Evolutionary conservation across 2,888 invertebrate genomes (phyloP).

Genomic region (Antheraea assamensis): DNA sequence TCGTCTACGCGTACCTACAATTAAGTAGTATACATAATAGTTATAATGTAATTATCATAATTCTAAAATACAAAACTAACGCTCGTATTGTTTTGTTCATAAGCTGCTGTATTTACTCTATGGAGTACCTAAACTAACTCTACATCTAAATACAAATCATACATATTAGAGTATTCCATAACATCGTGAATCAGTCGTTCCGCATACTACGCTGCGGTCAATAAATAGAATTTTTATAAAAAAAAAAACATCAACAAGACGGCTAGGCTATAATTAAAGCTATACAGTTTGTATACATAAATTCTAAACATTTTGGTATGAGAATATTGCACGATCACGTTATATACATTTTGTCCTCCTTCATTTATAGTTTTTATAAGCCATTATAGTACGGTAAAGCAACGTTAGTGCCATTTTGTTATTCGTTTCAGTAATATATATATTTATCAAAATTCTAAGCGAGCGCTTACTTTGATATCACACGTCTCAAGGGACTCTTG

Average conservation of each 20-base stretch:
- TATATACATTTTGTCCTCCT: constrained; percentile 52
- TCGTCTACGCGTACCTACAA: not conserved
- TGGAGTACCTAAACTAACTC: not conserved
- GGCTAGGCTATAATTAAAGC: constrained; percentile 79
- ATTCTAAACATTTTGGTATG: constrained; percentile 76
- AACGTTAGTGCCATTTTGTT: constrained; percentile 50
- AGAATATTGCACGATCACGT: constrained; percentile 78
- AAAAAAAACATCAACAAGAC: constrained; percentile 82
- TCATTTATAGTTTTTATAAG: constrained; percentile 44
- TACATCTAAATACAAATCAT: constrained; percentile 64
- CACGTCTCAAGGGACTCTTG: constrained; percentile 32
- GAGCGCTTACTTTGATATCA: constrained; percentile 39
- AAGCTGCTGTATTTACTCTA: constrained; percentile 56
- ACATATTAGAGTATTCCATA: constrained; percentile 76
- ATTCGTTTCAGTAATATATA: constrained; percentile 31
- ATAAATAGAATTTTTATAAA: constrained; percentile 74
- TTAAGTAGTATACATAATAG: constrained; percentile 46
- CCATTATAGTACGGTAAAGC: constrained; percentile 56
- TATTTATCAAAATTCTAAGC: constrained; percentile 32
- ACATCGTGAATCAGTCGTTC: constrained; percentile 76
- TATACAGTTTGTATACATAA: constrained; percentile 80
- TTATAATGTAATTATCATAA: constrained; percentile 20
- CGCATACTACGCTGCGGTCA: constrained; percentile 74
- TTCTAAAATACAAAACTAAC: constrained; percentile 76
- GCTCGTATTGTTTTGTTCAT: constrained; percentile 64